These are phyloP conservation scores for Megalopta genalis DNA, from an alignment of 1,140 invertebrate species.

Conservation along the genomic window DNA sequence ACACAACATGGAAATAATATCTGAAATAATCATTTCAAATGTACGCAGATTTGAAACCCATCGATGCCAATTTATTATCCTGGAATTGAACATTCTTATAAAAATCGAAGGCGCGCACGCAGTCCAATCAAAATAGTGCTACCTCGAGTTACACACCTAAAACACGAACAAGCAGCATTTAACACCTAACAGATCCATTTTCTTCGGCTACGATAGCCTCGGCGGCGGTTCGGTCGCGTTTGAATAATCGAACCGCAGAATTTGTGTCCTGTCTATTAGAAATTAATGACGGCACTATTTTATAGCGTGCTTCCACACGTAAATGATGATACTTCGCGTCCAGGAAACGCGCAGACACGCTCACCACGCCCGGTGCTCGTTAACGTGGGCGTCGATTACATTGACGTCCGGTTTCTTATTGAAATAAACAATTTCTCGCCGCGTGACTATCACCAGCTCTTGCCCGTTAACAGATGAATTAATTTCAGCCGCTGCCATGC, in stretches of 20 bases:
- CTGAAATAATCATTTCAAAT: too few species aligned
- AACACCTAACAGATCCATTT: constrained; percentile 5
- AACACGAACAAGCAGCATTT: background rate
- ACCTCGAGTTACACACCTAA: background rate
- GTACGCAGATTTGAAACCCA: too few species aligned
- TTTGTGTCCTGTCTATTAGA: constrained; percentile 48
- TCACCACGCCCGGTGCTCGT: constrained; percentile 4
- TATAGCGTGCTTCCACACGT: constrained; percentile 47
- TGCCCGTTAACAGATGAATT: background rate
- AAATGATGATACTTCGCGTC: constrained; percentile 62
- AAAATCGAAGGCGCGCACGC: background rate
- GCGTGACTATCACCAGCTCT: background rate
- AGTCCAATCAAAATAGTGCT: background rate
- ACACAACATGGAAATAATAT: too few species aligned
- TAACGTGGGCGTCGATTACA: constrained; percentile 30
- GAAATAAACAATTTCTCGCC: constrained; percentile 28
- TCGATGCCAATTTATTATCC: too few species aligned
- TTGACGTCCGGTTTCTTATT: constrained; percentile 13
- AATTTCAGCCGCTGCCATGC: too few species aligned
- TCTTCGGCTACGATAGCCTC: background rate
- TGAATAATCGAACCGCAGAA: constrained; percentile 7
- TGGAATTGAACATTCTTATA: background rate
- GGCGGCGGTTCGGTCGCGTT: background rate
- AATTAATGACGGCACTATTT: constrained; percentile 63
- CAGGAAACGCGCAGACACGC: constrained; percentile 11